Conservation (phyloP, 2,797 vertebrate genomes). For the Leptodactylus fallax region DNA sequence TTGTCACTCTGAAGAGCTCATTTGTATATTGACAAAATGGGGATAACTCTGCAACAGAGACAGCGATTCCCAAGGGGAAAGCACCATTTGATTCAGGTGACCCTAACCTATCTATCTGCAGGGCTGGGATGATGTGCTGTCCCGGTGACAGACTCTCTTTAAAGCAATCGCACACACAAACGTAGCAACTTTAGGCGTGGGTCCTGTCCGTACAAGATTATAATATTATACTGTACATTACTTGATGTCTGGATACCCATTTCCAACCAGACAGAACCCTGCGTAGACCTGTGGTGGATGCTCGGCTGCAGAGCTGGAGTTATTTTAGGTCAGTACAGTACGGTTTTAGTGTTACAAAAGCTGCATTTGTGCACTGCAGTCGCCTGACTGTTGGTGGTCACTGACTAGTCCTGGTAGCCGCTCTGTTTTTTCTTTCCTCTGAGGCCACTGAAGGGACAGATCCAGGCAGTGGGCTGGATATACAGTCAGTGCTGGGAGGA, state of each 20-base stretch:
- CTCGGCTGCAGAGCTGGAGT: neutral
- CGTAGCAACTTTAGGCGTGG: neutral
- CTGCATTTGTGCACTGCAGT: neutral
- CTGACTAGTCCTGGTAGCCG: constrained; percentile 31
- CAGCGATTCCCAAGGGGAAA: too few species aligned
- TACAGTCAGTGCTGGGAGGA: constrained; percentile 40
- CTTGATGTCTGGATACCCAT: neutral
- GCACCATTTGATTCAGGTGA: too few species aligned
- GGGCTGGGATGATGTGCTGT: too few species aligned
- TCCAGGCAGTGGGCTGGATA: constrained; percentile 55
- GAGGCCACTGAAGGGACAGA: constrained; percentile 57
- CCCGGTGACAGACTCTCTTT: too few species aligned
- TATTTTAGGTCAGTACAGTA: neutral
- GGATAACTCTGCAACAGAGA: too few species aligned
- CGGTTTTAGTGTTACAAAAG: neutral
- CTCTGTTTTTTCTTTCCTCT: constrained; percentile 32
- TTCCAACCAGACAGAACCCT: neutral
- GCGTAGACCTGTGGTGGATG: neutral
- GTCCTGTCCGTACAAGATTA: neutral
- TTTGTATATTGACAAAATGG: too few species aligned
- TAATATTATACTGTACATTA: neutral
- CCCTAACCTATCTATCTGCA: too few species aligned
- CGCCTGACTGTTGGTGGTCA: constrained; percentile 40
- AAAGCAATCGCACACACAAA: too few species aligned
- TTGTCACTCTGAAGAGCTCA: too few species aligned